phyloP scores from a whole-genome alignment of 2,888 invertebrate species.

The Drosophila acutilabella region DNA sequence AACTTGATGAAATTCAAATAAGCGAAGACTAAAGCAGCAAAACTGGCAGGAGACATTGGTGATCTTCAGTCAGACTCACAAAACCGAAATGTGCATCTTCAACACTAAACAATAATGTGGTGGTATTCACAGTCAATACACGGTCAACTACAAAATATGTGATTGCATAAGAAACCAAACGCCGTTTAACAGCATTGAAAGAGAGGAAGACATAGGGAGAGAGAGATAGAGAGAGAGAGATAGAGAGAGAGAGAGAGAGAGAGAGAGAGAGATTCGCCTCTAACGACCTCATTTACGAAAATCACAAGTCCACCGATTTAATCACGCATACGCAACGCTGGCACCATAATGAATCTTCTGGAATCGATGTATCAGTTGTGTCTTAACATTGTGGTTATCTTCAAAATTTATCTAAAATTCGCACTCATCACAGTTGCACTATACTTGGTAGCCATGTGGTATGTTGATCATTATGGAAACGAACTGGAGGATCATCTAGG shows the following conservation, averaged over 20 bases:
- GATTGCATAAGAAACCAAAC: slow-evolving; percentile 61
- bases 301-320: slow-evolving; percentile 54
- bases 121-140: slow-evolving; percentile 51
- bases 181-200: slow-evolving; percentile 20
- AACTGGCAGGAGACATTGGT: background rate
- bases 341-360: slow-evolving; percentile 54
- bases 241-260: slow-evolving; percentile 13
- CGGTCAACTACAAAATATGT: slow-evolving; percentile 19
- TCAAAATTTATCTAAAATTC: slow-evolving; percentile 83
- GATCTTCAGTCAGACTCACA: slow-evolving; percentile 41
- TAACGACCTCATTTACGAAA: slow-evolving; percentile 67
- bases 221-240: slow-evolving; percentile 10
- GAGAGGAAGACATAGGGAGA: slow-evolving; percentile 8
- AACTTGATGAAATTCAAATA: slow-evolving; percentile 66
- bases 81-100: slow-evolving; percentile 71
- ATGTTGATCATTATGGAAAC: slow-evolving; percentile 74
- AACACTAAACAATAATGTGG: slow-evolving; percentile 44
- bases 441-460: slow-evolving; percentile 82
- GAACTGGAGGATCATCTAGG: slow-evolving; percentile 73
- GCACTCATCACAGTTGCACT: slow-evolving; percentile 76
- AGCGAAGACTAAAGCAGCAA: slow-evolving; percentile 23
- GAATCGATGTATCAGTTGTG: slow-evolving; percentile 63
- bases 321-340: slow-evolving; percentile 2
- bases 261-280: slow-evolving; percentile 33
- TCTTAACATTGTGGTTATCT: slow-evolving; percentile 72